Evolutionary conservation across 30 jellyfish, hydroid and myxozoan species (phyloP).

Genomic region (Aurelia coerulea): DNA sequence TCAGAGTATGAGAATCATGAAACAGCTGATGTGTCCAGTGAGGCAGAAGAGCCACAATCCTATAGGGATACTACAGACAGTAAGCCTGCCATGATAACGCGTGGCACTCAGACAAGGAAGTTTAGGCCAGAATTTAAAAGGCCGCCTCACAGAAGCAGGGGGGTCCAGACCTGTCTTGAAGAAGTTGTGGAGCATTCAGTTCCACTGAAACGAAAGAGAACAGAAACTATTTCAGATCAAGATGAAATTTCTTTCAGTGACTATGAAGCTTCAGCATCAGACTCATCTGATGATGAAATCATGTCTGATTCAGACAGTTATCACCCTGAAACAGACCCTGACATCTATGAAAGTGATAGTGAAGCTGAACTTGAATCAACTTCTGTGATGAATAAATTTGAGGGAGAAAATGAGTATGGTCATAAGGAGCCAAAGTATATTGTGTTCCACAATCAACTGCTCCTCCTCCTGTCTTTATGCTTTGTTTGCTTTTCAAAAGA

Average conservation of each 20-base stretch:
- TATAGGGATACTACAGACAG: no score
- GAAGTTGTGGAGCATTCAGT: conserved; percentile 17
- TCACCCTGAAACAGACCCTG: conserved; percentile 15
- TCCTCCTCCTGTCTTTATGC: no score
- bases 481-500: conserved; percentile 20
- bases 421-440: conserved; percentile 51
- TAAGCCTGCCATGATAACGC: no score
- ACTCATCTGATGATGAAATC: conserved; percentile 14
- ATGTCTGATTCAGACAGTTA: conserved; percentile 31
- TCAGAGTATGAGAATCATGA: no score
- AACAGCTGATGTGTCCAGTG: no score
- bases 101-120: no score
- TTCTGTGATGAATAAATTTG: conserved; percentile 1
- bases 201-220: conserved; percentile 9
- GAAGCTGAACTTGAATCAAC: conserved; percentile 24
- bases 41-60: no score
- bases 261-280: conserved; percentile 24
- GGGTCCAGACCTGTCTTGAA: conserved; percentile 21
- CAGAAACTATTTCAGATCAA: conserved; percentile 7
- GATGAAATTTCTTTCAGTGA: conserved; percentile 8
- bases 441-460: conserved; percentile 36
- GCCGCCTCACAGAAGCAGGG: conserved; percentile 33
- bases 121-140: no score
- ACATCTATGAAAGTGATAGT: conserved; percentile 19
- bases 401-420: conserved; percentile 17